Evolutionary conservation across 2,888 invertebrate species (phyloP), one percentile per base, ranked within the genome.

Genomic region (Sphaerophoria taeniata): DNA sequence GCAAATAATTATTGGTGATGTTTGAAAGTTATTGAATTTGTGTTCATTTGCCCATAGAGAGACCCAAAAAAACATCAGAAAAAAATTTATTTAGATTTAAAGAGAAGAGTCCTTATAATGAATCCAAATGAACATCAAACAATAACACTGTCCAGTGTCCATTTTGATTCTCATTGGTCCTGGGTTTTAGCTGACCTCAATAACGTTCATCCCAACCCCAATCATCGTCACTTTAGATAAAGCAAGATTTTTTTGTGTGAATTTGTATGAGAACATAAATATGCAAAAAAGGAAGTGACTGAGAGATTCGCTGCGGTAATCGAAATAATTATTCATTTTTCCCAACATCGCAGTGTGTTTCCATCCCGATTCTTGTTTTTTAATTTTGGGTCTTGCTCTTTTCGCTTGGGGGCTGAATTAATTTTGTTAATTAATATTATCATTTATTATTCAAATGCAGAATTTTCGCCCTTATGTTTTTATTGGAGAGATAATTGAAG

Each of bases 361-460:
- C 11, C 31, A 47, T 47, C 4, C 2, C n/a, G 9, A n/a, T 24
- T 12, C 60, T 4, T 34, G 16, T 49, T n/a, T 43, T 45, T 24
- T 36, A 9, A 14, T 58, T 16, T 24, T 36, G 5, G 34, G 56
- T 36, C 14, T 6, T 58, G 7, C 39, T 56, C 12, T 53, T 56
- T 65, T 33, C 43, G 60, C 14, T 60, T 39, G 51, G 70, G 61
- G n/a, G 36, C 71, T 82, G 82, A 82, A 82, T 82, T 82, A 82
- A 82, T 82, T 76, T 82, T 76, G 65, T 76, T 82, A 82, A 82
- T 82, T 82, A 82, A 77, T 82, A 77, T 55, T 82, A 72, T 82
- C 82, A 77, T 82, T 82, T 82, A 82, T 72, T 82, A 82, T 82
- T 82, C 82, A 77, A 82, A 82, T 82, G 76, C 60, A 55, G 47